These are phyloP conservation scores for Embiotoca jacksoni DNA, from an alignment of 2,113 vertebrate species.

Conservation along the genomic window DNA sequence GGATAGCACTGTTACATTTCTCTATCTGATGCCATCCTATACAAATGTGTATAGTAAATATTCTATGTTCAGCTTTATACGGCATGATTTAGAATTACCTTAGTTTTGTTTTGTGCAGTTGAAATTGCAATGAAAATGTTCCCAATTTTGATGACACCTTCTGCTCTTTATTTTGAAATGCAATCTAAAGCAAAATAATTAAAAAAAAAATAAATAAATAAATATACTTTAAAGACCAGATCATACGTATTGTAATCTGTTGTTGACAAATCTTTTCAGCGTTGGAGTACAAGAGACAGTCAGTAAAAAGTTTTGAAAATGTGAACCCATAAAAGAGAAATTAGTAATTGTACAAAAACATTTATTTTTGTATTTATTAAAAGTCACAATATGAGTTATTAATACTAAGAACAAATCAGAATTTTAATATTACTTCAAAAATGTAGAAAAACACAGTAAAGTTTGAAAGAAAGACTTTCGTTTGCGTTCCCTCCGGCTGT, in stretches of 20 bases:
- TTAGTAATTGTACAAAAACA: neutral
- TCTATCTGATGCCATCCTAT: too few relatives aligned
- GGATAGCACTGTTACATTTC: too few relatives aligned
- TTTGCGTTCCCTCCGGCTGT: constrained; percentile 51
- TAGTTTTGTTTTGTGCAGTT: too few relatives aligned
- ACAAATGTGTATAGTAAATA: too few relatives aligned
- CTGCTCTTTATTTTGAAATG: neutral
- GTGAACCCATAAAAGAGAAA: too few relatives aligned
- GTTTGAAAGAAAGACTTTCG: constrained; percentile 43
- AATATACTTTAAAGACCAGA: neutral
- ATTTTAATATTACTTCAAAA: constrained; percentile 16
- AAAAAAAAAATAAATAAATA: neutral
- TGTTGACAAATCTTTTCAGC: too few relatives aligned
- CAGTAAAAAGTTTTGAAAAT: neutral
- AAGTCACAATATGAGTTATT: neutral
- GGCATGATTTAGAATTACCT: too few relatives aligned
- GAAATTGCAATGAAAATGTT: neutral
- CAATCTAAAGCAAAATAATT: neutral
- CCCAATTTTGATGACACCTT: neutral
- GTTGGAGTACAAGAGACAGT: too few relatives aligned
- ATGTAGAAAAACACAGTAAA: neutral
- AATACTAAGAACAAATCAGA: constrained; percentile 21
- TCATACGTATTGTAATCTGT: too few relatives aligned
- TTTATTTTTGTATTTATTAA: neutral
- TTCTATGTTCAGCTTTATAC: too few relatives aligned